phyloP scores from a whole-genome alignment of 2,797 vertebrate species.

The Salmo trutta region DNA sequence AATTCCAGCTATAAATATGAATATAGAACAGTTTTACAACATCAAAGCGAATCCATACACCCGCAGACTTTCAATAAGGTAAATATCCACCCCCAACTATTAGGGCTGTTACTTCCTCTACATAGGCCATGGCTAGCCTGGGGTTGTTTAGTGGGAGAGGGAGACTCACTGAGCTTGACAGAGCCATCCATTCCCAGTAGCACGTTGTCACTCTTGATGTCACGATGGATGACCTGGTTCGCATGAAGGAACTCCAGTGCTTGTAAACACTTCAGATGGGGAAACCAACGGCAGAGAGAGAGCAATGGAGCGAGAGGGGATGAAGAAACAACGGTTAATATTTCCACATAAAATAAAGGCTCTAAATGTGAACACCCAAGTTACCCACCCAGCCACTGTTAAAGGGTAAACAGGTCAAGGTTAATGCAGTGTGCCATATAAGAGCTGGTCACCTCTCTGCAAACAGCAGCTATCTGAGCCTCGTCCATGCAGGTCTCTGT shows the following conservation, averaged over 20 bases:
- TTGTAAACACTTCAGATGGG: slow-evolving; percentile 88
- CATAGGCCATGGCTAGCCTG: too few relatives aligned
- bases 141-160: neutral
- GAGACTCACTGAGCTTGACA: slow-evolving; percentile 93
- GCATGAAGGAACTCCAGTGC: slow-evolving; percentile 95
- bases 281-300: slow-evolving; percentile 9
- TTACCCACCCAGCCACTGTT: neutral
- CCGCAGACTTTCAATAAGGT: too few relatives aligned
- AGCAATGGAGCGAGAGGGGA: neutral
- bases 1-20: too few relatives aligned
- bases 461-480: slow-evolving; percentile 96
- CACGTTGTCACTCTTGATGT: slow-evolving; percentile 99
- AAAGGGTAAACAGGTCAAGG: neutral
- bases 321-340: neutral
- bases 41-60: too few relatives aligned
- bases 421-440: neutral
- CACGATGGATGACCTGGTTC: slow-evolving; percentile 98
- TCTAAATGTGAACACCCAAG: neutral
- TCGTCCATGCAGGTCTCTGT: slow-evolving; percentile 99
- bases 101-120: neutral
- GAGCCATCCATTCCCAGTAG: slow-evolving; percentile 98
- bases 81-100: too few relatives aligned
- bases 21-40: too few relatives aligned
- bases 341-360: neutral
- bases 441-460: slow-evolving; percentile 84